Base-by-base conservation (phyloP, 2,797 vertebrate genomes). In the Pterois miles region DNA sequence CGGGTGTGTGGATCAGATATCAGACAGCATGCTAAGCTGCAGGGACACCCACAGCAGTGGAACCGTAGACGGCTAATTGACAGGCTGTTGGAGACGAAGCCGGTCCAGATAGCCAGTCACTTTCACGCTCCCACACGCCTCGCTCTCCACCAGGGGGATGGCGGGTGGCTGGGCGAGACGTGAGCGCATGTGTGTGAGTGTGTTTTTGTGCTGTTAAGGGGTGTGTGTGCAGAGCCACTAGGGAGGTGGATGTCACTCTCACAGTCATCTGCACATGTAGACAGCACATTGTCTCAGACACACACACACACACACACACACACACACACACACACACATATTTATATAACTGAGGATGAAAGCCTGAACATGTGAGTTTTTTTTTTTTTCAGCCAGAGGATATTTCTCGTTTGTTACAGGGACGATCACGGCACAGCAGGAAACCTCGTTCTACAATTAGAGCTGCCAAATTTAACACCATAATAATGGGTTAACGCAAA, bases 21-120 rank as follows among this genome's bases (percentile, higher is more conserved):
- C 88, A 79, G 80, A 73, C 71, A 69, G 88, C 87, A 82, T 81
- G 90, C 81, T 90, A 86, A 92, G 90, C 92, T 94, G 89, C 89
- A 78, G 91, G 87, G 91, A 93, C 90, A 87, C 79, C 88, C 89
- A 90, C 83, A 75, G 88, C 86, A 69, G 85, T 78, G 87, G 88
- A 94, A 93, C 91, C 83, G 90, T 87, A 84, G 87, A 90, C 62
- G 73, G 86, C 87, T 94, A 95, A 95, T 95, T 95, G 94, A 95
- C 93, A 93, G 91, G 86, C 91, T 92, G 91, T 72, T 91, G 91
- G 84, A 92, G 92, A 92, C 52, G 66, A 81, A 87, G 87, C 86
- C 78, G 68, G 93, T 80, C 78, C 80, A 84, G 87, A 93, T 93
- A 92, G 83, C 80, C 93, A 87, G 93, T 95, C 94, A 95, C 94